Conservation (phyloP, 2,888 invertebrate species). For the Sinotaia quadrata region DNA sequence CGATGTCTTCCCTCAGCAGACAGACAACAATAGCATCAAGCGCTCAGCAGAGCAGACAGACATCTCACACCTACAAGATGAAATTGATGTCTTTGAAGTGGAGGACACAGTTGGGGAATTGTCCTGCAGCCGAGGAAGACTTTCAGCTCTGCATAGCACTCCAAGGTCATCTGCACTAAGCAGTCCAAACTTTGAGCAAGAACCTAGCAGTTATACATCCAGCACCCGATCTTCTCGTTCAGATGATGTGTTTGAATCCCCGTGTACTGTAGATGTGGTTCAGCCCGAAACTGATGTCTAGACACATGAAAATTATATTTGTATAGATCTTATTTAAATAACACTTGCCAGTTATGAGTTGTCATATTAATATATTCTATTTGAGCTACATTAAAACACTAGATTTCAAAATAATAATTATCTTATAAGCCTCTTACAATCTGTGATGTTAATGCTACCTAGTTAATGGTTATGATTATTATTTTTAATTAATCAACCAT, state of each 20-base stretch:
- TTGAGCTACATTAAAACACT: too few species aligned
- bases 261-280: slow-evolving; percentile 29
- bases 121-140: background rate
- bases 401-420: too few species aligned
- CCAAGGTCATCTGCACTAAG: slow-evolving; percentile 9
- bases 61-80: slow-evolving; percentile 54
- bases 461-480: too few species aligned
- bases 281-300: slow-evolving; percentile 52
- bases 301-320: background rate
- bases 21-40: slow-evolving; percentile 50
- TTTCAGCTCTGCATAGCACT: slow-evolving; percentile 5
- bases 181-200: slow-evolving; percentile 27
- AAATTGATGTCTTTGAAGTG: slow-evolving; percentile 47
- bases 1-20: slow-evolving; percentile 19
- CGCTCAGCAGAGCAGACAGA: slow-evolving; percentile 59
- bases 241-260: slow-evolving; percentile 47
- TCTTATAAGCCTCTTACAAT: too few species aligned
- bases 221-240: slow-evolving; percentile 47
- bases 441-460: too few species aligned
- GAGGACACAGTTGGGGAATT: slow-evolving; percentile 15
- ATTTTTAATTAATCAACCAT: too few species aligned
- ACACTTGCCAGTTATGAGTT: too few species aligned
- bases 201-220: slow-evolving; percentile 11
- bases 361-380: too few species aligned
- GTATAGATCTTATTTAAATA: too few species aligned